phyloP scores from a whole-genome alignment of 2,888 invertebrate species.

The Drosophila histrio region DNA sequence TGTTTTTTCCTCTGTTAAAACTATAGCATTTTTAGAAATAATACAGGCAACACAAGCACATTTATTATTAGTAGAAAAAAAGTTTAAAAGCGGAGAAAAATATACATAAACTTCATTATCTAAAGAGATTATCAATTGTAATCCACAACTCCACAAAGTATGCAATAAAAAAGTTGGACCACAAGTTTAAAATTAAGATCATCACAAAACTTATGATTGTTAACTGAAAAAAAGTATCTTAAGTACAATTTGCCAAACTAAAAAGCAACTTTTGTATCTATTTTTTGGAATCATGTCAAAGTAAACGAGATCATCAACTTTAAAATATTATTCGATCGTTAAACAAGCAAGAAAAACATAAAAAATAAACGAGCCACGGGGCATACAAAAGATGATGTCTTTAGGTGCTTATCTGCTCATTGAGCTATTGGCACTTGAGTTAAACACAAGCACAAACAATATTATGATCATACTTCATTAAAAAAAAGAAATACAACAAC shows the following conservation, averaged over 20 bases:
- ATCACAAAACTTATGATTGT: no score
- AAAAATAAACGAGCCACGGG: slow-evolving; percentile 7
- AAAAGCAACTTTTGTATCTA: background rate
- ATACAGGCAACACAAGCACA: no score
- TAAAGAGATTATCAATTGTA: no score
- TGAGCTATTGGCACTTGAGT: slow-evolving; percentile 25
- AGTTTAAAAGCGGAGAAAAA: no score
- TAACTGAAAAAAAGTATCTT: background rate
- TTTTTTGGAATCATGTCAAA: slow-evolving; percentile 9
- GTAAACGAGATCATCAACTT: background rate
- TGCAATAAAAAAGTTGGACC: background rate
- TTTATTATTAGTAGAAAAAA: no score
- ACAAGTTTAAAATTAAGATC: no score
- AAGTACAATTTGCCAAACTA: background rate
- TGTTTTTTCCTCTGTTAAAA: no score
- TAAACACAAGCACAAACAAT: slow-evolving; percentile 2
- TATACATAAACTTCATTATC: no score
- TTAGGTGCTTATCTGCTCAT: slow-evolving; percentile 14
- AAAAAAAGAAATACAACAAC: background rate
- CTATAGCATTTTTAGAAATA: no score
- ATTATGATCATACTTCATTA: slow-evolving; percentile 10
- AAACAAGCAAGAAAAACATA: background rate
- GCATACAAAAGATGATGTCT: slow-evolving; percentile 5
- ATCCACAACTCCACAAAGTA: background rate
- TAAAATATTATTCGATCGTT: background rate